Evolutionary conservation across 2,888 invertebrate genomes (phyloP).

Genomic region (Eucera pruinosa): DNA sequence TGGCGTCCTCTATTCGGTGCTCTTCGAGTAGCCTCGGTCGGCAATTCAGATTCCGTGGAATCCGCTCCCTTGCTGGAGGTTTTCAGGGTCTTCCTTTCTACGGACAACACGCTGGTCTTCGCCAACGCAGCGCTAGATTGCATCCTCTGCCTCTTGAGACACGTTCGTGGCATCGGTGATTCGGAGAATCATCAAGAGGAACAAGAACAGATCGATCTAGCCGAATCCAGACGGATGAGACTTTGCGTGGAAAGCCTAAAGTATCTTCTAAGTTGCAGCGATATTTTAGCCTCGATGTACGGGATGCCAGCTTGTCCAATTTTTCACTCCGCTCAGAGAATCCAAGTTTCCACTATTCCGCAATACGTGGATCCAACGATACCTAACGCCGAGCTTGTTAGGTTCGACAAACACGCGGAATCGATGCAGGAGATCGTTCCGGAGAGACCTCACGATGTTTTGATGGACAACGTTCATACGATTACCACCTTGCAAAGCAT

Average conservation of each 20-base stretch:
- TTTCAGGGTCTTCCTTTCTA: constrained; percentile 96
- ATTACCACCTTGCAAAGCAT: constrained; percentile 87
- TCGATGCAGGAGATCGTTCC: constrained; percentile 88
- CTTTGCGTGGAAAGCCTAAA: constrained; percentile 92
- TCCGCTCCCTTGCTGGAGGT: constrained; percentile 93
- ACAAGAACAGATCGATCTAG: constrained; percentile 82
- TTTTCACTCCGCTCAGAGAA: constrained; percentile 94
- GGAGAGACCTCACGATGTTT: constrained; percentile 88
- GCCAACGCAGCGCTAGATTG: constrained; percentile 97
- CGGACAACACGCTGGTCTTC: constrained; percentile 96
- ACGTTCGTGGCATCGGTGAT: constrained; percentile 90
- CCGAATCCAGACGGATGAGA: constrained; percentile 82
- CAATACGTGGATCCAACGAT: constrained; percentile 94
- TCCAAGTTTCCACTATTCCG: constrained; percentile 91
- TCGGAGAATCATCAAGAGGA: constrained; percentile 84
- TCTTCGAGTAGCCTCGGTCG: constrained; percentile 90
- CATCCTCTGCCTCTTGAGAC: constrained; percentile 93
- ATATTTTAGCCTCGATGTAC: constrained; percentile 95
- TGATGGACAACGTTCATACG: constrained; percentile 86
- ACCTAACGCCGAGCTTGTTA: constrained; percentile 90
- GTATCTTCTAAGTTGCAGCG: constrained; percentile 93
- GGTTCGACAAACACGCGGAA: constrained; percentile 87
- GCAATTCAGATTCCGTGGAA: constrained; percentile 89
- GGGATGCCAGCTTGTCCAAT: constrained; percentile 97
- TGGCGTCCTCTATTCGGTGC: constrained; percentile 98